Conservation (phyloP, 2,797 vertebrate species). For the Enteromius anoplus region DNA sequence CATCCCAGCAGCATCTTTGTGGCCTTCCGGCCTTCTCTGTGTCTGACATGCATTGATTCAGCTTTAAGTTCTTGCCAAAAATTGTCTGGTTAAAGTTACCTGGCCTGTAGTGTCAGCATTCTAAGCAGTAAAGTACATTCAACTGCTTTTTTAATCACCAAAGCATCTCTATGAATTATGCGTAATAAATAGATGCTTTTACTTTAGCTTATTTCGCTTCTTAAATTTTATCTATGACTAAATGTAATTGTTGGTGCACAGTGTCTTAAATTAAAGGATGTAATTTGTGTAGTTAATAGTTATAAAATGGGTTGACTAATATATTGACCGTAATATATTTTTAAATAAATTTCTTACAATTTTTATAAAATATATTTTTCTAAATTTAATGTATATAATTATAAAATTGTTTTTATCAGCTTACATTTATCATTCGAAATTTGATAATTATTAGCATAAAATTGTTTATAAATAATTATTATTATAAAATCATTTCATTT, state of each 20-base stretch:
- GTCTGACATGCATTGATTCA: slow-evolving; percentile 61
- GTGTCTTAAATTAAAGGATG: background rate
- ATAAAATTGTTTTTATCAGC: too few species aligned
- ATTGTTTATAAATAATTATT: background rate
- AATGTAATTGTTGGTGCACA: slow-evolving; percentile 1
- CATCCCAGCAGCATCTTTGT: slow-evolving; percentile 65
- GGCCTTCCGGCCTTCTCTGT: slow-evolving; percentile 51
- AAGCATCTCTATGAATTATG: background rate
- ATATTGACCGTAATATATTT: background rate
- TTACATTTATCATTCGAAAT: too few species aligned
- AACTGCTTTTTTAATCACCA: background rate
- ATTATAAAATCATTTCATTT: background rate
- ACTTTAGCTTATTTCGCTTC: background rate
- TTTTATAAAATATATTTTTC: too few species aligned
- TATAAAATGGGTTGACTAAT: background rate
- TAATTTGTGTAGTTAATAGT: background rate
- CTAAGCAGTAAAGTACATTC: background rate
- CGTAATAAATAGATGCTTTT: background rate
- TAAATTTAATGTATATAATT: too few species aligned
- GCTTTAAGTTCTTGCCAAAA: slow-evolving; percentile 63
- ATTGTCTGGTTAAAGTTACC: slow-evolving; percentile 33
- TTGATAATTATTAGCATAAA: background rate
- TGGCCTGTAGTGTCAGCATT: background rate
- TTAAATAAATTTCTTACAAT: too few species aligned
- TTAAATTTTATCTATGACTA: background rate